phyloP scores from a whole-genome alignment of 2,888 invertebrate genomes.

The Macaria liturata region DNA sequence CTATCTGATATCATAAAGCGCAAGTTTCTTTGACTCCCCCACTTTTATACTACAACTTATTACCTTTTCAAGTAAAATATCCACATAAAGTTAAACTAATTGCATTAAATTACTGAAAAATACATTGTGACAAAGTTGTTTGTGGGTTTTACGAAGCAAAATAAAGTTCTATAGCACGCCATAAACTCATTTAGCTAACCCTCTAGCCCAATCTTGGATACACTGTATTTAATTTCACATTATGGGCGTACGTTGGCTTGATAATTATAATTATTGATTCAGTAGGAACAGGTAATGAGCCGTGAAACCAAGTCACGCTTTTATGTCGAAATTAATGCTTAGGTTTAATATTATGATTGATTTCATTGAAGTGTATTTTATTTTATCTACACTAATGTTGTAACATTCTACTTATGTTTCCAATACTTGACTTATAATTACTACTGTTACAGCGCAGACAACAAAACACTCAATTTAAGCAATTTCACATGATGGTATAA shows the following conservation, averaged over 20 bases:
- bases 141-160: neutral
- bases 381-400: too few relatives aligned
- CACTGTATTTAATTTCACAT: constrained; percentile 70
- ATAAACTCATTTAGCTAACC: constrained; percentile 72
- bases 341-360: too few relatives aligned
- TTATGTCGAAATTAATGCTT: neutral
- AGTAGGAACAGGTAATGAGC: constrained; percentile 48
- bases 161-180: constrained; percentile 67
- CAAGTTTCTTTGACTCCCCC: neutral
- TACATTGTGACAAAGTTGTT: constrained; percentile 6
- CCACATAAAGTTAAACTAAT: neutral
- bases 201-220: constrained; percentile 63
- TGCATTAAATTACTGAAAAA: neutral
- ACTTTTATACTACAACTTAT: neutral
- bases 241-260: constrained; percentile 52
- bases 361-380: too few relatives aligned
- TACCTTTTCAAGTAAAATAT: neutral
- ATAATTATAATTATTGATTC: constrained; percentile 48
- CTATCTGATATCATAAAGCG: neutral
- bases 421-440: too few relatives aligned
- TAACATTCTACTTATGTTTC: too few relatives aligned
- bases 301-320: constrained; percentile 28
- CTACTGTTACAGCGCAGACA: too few relatives aligned
- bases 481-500: too few relatives aligned
- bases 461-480: too few relatives aligned